Conservation (phyloP, 2,113 vertebrate species). For the Caranx ignobilis region DNA sequence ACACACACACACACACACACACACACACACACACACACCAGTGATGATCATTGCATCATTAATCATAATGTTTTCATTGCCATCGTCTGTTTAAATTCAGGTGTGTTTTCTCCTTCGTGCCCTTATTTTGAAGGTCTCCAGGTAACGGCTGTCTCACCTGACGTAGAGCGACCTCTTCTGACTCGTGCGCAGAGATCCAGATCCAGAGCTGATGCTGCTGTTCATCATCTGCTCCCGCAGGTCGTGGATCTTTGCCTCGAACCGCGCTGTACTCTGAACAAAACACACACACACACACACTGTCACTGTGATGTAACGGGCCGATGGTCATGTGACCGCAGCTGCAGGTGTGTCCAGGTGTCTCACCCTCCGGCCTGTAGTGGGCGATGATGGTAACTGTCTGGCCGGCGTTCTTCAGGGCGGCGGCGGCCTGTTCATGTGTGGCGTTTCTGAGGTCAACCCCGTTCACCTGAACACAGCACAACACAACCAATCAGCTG, state of each 20-base stretch:
- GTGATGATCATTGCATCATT: too few species aligned
- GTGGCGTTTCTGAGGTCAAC: constrained; percentile 94
- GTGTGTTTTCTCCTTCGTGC: too few species aligned
- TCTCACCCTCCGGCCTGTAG: constrained; percentile 96
- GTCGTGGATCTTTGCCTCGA: constrained; percentile 98
- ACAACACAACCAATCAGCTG: background rate
- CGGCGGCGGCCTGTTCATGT: constrained; percentile 94
- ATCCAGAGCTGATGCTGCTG: constrained; percentile 97
- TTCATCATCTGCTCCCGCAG: constrained; percentile 99
- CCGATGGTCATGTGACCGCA: too few species aligned
- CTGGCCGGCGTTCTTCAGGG: constrained; percentile 97
- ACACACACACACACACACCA: too few species aligned
- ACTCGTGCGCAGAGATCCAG: constrained; percentile 93
- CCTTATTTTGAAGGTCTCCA: too few species aligned
- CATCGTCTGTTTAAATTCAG: too few species aligned
- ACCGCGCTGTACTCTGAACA: constrained; percentile 92
- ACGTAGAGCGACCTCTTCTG: constrained; percentile 97
- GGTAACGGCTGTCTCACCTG: constrained; percentile 82
- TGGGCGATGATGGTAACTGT: constrained; percentile 96
- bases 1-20: too few species aligned
- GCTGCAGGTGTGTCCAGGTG: background rate
- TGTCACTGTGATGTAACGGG: too few species aligned
- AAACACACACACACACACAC: background rate
- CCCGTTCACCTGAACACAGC: constrained; percentile 92
- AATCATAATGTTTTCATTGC: too few species aligned